Conservation (phyloP, 2,113 vertebrate species). For the Thamnophis sirtalis region DNA sequence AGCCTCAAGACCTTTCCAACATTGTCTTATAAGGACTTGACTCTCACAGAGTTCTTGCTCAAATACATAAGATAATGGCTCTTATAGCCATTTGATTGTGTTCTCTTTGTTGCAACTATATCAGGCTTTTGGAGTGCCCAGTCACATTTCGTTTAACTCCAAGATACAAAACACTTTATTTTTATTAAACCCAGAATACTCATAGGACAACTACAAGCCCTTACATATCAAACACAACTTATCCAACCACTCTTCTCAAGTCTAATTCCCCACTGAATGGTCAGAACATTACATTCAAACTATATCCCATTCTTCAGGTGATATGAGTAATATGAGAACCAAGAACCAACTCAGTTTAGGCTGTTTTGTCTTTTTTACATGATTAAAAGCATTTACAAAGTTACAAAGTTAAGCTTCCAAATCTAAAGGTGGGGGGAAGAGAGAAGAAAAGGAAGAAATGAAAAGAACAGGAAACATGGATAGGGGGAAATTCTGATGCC, state of each 20-base stretch:
- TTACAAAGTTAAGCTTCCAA: not conserved
- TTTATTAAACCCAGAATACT: not conserved
- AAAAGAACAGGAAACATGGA: not conserved
- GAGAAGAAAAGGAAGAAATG: not conserved
- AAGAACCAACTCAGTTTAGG: not conserved
- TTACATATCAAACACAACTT: not conserved
- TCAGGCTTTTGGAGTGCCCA: not conserved
- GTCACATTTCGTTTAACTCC: not conserved
- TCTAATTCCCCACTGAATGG: not conserved
- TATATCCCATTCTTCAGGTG: not conserved
- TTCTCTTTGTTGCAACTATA: not conserved
- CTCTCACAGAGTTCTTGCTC: not conserved
- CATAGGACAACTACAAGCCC: not conserved
- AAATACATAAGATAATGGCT: not conserved
- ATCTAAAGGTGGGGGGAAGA: not conserved
- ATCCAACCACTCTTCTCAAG: not conserved
- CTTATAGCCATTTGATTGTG: not conserved
- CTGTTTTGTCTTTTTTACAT: not conserved
- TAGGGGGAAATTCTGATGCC: not conserved
- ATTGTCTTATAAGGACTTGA: not conserved
- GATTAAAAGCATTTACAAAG: not conserved
- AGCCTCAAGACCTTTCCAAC: not conserved
- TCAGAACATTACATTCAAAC: not conserved
- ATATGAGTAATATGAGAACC: not conserved
- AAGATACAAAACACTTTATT: not conserved